Evolutionary conservation across 92 coral and sea anemone genomes (phyloP).

Genomic region (Scolanthus callimorphus): DNA sequence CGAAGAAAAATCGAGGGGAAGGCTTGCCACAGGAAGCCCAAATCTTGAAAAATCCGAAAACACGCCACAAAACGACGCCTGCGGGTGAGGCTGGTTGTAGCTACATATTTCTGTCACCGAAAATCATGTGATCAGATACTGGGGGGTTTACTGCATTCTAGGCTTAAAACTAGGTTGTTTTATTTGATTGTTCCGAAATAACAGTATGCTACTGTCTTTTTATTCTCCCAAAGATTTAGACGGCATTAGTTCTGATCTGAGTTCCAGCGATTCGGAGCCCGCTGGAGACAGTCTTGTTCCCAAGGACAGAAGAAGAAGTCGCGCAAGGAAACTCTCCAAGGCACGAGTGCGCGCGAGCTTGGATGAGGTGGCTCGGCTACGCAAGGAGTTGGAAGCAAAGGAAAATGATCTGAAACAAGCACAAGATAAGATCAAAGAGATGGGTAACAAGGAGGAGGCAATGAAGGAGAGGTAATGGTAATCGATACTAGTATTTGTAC

Average conservation of each 20-base stretch:
- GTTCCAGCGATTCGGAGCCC: slow-evolving; percentile 55
- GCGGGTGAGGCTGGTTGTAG: too few species aligned
- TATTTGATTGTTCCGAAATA: too few species aligned
- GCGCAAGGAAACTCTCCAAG: slow-evolving; percentile 14
- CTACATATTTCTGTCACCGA: too few species aligned
- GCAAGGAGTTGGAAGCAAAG: slow-evolving; percentile 49
- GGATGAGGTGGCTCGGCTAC: slow-evolving; percentile 24
- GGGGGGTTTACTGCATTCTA: too few species aligned
- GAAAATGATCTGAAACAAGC: slow-evolving; percentile 77
- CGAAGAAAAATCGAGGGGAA: too few species aligned
- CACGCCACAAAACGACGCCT: too few species aligned
- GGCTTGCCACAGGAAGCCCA: too few species aligned
- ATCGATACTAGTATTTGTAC: neutral
- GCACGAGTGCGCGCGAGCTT: neutral
- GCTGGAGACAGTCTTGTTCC: neutral
- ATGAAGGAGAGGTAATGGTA: slow-evolving; percentile 71
- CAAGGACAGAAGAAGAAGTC: slow-evolving; percentile 10
- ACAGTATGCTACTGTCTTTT: too few species aligned
- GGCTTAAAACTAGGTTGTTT: too few species aligned
- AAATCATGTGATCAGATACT: too few species aligned
- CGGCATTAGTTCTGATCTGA: slow-evolving; percentile 44
- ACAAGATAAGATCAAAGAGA: slow-evolving; percentile 49
- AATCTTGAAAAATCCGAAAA: too few species aligned
- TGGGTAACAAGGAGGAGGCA: slow-evolving; percentile 65
- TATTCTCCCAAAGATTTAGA: slow-evolving; percentile 70